Conservation (phyloP, 2,113 vertebrate genomes). For the Oryzias melastigma region DNA sequence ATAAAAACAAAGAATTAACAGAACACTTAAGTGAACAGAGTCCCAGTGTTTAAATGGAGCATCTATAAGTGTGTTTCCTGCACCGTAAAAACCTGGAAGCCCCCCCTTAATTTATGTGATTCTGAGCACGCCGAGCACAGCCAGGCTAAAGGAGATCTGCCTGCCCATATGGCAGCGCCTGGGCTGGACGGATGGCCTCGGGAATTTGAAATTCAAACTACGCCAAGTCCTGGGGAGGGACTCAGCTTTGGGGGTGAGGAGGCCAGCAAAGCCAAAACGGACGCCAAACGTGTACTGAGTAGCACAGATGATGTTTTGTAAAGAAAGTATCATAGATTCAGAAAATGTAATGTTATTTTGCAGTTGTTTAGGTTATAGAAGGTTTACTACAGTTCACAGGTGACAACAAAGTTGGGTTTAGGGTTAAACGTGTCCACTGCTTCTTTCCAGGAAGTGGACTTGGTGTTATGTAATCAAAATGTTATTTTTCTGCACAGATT, state of each 20-base stretch:
- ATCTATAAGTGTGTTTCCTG: slow-evolving; percentile 1
- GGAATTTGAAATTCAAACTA: slow-evolving; percentile 68
- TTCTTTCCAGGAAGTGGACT: slow-evolving; percentile 41
- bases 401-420: background rate
- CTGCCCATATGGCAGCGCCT: slow-evolving; percentile 59
- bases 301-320: background rate
- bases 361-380: background rate
- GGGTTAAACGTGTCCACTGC: slow-evolving; percentile 25
- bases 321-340: no score
- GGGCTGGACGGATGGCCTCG: slow-evolving; percentile 53
- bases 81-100: slow-evolving; percentile 13
- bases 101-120: slow-evolving; percentile 24
- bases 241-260: slow-evolving; percentile 55
- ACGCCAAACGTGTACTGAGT: background rate
- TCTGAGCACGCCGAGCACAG: slow-evolving; percentile 22
- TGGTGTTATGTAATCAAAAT: slow-evolving; percentile 43
- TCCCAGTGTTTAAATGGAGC: background rate
- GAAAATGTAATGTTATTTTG: no score
- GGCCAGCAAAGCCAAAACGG: slow-evolving; percentile 51
- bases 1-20: no score
- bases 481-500: slow-evolving; percentile 5
- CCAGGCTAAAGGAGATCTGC: slow-evolving; percentile 50
- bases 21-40: background rate
- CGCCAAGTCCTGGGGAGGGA: slow-evolving; percentile 60
- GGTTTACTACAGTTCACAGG: background rate